Base-by-base conservation (phyloP, 2,113 vertebrate species). In the Tinamus guttatus region DNA sequence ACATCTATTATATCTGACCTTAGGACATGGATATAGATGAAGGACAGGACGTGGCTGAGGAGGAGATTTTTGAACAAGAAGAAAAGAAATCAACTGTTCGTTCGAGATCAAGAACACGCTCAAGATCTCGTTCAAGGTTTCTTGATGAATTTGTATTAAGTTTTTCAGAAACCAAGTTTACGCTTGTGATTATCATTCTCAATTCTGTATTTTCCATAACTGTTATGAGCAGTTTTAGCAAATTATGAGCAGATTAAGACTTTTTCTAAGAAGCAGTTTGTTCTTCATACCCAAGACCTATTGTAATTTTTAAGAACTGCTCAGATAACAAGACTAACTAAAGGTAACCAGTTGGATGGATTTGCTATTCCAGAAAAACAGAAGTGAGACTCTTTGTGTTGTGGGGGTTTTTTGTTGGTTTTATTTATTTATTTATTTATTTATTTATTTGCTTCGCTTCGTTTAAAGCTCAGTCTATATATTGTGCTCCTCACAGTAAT, bases 11-110 rank as follows among this genome's bases (percentile, higher is more conserved):
- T 95, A 54, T 97, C 38, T 89, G 5, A 93, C 87, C 21, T 63
- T 81, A 98, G 98, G 99, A 99, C 81, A 99, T 99, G 99, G 99
- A 99, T 87, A 98, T 99, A 84, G 99, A 99, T 49, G 99, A 99
- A 97, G 99, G 98, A 52, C 99, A 99, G 22, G 99, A 99, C 85
- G 98, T 98, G 68, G 98, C 98, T 89, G 99, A 99, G 87, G 99
- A 99, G 91, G 99, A 99, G 88, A 97, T 98, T 82, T 99, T 99
- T 97, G 99, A 99, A 74, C 97, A 98, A 40, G 99, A 99, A 59
- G 98, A 99, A 81, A 99, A 99, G 96, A 99, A 99, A 93, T 94
- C 97, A 59, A 94, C 98, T 34, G 97, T 98, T 88, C 98, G 97
- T 89, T 98, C 99, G 41, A 98, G 99, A 92, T 99, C 99, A 81